A percentile compares a stretch with the other conserved stretches of the same genome.
These are phyloP conservation scores for Papilio demoleus DNA, from an alignment of 2,888 invertebrate species.

Conservation along the genomic window DNA sequence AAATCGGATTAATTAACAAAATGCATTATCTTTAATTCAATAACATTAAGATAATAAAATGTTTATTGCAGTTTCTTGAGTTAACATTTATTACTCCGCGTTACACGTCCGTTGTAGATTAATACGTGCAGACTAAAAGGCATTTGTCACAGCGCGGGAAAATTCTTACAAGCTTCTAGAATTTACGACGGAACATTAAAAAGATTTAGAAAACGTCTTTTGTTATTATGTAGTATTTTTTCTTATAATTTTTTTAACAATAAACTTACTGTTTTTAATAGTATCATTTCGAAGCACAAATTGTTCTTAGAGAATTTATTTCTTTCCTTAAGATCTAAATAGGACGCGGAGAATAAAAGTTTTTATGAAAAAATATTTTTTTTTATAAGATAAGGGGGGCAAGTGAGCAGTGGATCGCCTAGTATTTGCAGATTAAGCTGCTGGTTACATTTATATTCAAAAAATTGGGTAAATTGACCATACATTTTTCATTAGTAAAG, in stretches of 20 bases:
- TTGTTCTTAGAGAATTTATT: too few relatives aligned
- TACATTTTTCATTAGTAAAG: background rate
- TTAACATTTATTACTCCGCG: background rate
- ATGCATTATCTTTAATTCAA: too few relatives aligned
- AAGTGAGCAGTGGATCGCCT: too few relatives aligned
- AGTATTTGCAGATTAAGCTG: background rate
- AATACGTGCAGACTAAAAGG: conserved; percentile 20
- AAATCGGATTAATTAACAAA: too few relatives aligned
- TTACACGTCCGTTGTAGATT: conserved; percentile 7
- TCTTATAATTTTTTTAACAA: background rate
- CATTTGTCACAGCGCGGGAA: conserved; percentile 14
- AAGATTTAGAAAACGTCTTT: conserved; percentile 12
- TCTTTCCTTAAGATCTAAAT: too few relatives aligned
- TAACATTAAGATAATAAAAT: too few relatives aligned
- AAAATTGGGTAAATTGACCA: background rate
- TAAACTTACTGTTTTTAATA: background rate
- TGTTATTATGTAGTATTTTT: background rate
- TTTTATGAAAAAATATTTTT: too few relatives aligned
- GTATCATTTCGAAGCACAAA: background rate
- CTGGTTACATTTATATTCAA: background rate
- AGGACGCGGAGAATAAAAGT: too few relatives aligned
- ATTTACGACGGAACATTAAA: conserved; percentile 18
- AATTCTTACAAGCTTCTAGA: conserved; percentile 11
- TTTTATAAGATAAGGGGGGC: too few relatives aligned
- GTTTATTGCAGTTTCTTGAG: too few relatives aligned